Percentiles rank a stretch among this genome's conserved stretches.
Conservation (phyloP, 2,113 vertebrate species). For the Asarcornis scutulata region DNA sequence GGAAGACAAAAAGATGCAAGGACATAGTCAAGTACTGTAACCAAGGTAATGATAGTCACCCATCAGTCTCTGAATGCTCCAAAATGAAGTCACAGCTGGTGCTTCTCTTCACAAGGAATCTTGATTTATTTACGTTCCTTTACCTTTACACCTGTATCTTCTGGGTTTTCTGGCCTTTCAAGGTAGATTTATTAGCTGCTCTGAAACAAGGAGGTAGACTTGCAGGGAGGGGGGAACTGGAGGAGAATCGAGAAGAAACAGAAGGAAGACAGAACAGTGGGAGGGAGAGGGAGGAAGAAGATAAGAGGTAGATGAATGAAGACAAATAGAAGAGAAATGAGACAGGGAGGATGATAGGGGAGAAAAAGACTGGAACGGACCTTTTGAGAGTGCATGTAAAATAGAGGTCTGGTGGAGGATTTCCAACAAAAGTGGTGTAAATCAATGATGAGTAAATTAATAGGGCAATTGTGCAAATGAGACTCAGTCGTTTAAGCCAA, state of each 20-base stretch:
- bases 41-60: constrained; percentile 36
- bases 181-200: constrained; percentile 69
- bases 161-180: constrained; percentile 11
- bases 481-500: constrained; percentile 68
- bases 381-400: constrained; percentile 18
- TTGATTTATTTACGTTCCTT: constrained; percentile 9
- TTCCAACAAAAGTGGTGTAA: constrained; percentile 73
- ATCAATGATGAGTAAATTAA: constrained; percentile 81
- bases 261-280: constrained; percentile 49
- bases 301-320: constrained; percentile 58
- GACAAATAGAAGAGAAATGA: constrained; percentile 59
- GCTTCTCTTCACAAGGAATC: not conserved
- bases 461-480: constrained; percentile 77
- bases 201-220: constrained; percentile 26
- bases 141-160: constrained; percentile 45
- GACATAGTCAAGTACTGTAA: not conserved
- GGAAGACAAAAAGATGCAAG: not conserved
- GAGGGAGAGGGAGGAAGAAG: constrained; percentile 48
- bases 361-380: constrained; percentile 28
- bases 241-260: constrained; percentile 27
- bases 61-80: constrained; percentile 11
- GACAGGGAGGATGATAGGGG: constrained; percentile 22
- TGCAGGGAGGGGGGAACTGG: constrained; percentile 18
- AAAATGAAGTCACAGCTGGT: constrained; percentile 32
- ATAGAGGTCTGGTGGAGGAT: constrained; percentile 48